Evolutionary conservation across 2,797 vertebrate genomes (phyloP), one percentile per base, ranked within the genome.

Genomic region (Rhinatrema bivittatum): DNA sequence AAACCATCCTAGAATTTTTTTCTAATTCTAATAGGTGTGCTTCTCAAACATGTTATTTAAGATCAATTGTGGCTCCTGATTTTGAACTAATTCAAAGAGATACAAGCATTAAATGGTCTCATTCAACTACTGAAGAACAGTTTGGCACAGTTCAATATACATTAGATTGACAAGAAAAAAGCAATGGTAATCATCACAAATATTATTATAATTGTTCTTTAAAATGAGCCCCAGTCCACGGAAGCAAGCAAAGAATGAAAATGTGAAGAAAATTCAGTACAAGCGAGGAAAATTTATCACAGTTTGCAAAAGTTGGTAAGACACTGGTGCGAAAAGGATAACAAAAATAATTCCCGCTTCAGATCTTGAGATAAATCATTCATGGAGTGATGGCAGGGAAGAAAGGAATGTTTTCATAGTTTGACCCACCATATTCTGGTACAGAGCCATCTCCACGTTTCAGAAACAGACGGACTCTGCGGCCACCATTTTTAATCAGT

Each of bases 391-490:
- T 90, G 91, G 91, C 89, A 84, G 93, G 87, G 73, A 93, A 95
- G 86, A 97, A 96, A 84, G 93, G 89, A 87, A 94, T 86, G 89
- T 93, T 98, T 92, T 98, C 93, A 86, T 94, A 97, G 93, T 97
- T 93, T 91, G 93, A 97, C 94, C 96, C 96, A 99, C 96, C 96
- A 96, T 99, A 99, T 95, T 99, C 96, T 29, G 96, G 96, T 80
- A 99, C 96, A 1, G 94, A 98, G 85, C 96, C 96, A 59, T 98
- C 91, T 53, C 96, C 96, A 59, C 93, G 83, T 85, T 94, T 95
- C 70, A 99, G 93, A 86, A 96, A 88, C 62, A 99, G 87, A 70
- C 86, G 91, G 58, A 84, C 94, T 59, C 89, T 89, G 36, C 92
- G 89, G 55, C 96, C 94, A 55, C 96, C 94, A 3, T 88, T 98